Base-by-base conservation (phyloP, 2,888 invertebrate genomes). In the Furcula furcula region DNA sequence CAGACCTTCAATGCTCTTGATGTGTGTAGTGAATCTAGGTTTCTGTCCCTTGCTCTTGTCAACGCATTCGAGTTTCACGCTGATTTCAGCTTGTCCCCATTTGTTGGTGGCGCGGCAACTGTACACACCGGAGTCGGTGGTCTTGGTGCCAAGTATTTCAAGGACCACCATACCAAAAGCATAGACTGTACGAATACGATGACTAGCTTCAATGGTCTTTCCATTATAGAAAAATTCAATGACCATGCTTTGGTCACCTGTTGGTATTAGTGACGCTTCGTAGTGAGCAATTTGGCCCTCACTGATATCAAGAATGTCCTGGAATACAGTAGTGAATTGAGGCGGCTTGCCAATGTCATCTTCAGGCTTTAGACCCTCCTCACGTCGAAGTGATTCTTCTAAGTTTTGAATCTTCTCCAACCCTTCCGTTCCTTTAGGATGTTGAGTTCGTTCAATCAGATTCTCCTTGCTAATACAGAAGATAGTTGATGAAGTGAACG, bases 251-350 rank as follows among this genome's bases (percentile, higher is more conserved):
- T 97, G 96, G 67, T 97, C 97, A 7, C 97, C 97, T 29, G 96
- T 94, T 7, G 99, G 99, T 31, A 97, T 95, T 4, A 99, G 91
- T 29, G 96, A 97, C 20, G 98, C 98, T 88, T 99, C 99, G 78
- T 98, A 98, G 79, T 99, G 98, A 52, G 98, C 98, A 55, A 98
- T 94, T 81, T 99, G 97, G 36, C 98, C 98, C 86, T 99, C 99
- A 22, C 94, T 94, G 29, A 99, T 90, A 61, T 96, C 96, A 6
- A 91, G 87, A 40, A 97, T 90, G 53, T 96, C 93, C 55, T 94
- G 92, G 78, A 97, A 97, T 69, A 96, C 94, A 0, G 96, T 95
- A 4, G 95, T 96, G 66, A 97, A 97, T 37, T 94, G 93, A 21
- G 97, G 97, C 36, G 97, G 93, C 68, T 95, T 93, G 6, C 96